Conservation (phyloP, 2,797 vertebrate species). For the Pseudomugil tenellus region DNA sequence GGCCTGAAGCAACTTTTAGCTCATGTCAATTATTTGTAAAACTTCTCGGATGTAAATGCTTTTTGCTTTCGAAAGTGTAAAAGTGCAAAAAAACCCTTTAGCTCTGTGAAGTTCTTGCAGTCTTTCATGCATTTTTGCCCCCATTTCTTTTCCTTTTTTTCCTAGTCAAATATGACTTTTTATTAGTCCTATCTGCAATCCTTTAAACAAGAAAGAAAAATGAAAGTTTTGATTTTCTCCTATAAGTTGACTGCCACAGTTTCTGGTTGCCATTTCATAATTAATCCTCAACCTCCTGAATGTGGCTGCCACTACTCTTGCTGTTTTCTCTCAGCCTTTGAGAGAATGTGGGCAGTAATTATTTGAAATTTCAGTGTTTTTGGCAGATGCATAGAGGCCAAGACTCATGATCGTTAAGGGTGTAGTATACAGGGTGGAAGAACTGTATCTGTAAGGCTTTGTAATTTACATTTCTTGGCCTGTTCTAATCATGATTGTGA, state of each 20-base stretch:
- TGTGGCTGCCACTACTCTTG: too few species aligned
- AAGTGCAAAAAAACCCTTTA: background rate
- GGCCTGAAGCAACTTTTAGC: background rate
- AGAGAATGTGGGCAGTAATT: background rate
- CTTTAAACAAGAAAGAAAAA: too few species aligned
- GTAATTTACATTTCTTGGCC: background rate
- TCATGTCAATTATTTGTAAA: background rate
- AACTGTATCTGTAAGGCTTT: background rate
- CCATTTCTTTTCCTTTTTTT: background rate
- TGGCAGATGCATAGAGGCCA: background rate
- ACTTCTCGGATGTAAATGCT: background rate
- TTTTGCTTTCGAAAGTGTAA: background rate
- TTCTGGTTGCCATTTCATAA: background rate
- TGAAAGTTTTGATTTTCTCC: background rate
- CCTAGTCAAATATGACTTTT: background rate
- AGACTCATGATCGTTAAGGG: background rate
- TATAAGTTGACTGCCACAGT: background rate
- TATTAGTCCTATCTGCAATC: background rate
- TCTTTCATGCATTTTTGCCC: background rate
- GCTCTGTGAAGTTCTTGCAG: background rate
- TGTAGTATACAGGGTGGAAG: background rate
- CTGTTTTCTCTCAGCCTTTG: background rate
- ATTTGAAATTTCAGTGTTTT: background rate
- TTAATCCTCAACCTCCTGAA: too few species aligned
- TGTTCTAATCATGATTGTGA: background rate